phyloP scores from a whole-genome alignment of 1,140 invertebrate species.

The Drosophila pandora region DNA sequence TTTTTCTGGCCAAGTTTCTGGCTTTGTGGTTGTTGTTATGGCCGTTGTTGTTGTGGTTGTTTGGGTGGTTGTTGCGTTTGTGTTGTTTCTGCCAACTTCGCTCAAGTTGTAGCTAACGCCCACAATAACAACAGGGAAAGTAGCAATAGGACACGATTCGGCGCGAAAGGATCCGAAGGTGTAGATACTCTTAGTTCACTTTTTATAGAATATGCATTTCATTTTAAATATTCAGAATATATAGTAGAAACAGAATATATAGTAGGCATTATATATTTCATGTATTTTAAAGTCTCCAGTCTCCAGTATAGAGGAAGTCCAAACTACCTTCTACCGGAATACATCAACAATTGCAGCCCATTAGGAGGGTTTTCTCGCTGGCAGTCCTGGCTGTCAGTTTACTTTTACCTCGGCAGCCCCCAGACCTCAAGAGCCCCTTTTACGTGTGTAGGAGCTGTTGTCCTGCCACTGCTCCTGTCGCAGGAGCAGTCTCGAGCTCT shows the following conservation, averaged over 20 bases:
- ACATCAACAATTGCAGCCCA: constrained; percentile 29
- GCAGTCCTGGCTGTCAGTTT: constrained; percentile 49
- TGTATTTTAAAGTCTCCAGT: constrained; percentile 1
- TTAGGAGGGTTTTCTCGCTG: constrained; percentile 39
- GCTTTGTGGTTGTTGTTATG: constrained; percentile 43
- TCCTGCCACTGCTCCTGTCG: constrained; percentile 43
- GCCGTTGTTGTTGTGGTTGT: constrained; percentile 36
- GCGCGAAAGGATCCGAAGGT: neutral
- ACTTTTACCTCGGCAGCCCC: constrained; percentile 29
- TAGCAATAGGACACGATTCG: constrained; percentile 23
- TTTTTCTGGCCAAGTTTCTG: constrained; percentile 56
- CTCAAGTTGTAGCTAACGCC: constrained; percentile 75
- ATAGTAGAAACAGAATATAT: neutral
- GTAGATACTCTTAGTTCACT: constrained; percentile 4
- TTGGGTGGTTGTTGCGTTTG: constrained; percentile 15
- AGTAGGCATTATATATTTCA: too few species aligned
- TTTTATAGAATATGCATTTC: neutral
- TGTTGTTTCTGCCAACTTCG: constrained; percentile 69
- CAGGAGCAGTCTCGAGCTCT: constrained; percentile 24
- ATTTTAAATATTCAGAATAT: neutral
- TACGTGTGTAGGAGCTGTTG: constrained; percentile 38
- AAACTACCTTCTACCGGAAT: constrained; percentile 3
- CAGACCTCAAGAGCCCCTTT: neutral
- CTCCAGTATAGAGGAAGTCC: neutral
- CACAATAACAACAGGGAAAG: constrained; percentile 60